Base-by-base conservation (phyloP, 2,113 vertebrate species). In the Brachypodius melanocephalos region DNA sequence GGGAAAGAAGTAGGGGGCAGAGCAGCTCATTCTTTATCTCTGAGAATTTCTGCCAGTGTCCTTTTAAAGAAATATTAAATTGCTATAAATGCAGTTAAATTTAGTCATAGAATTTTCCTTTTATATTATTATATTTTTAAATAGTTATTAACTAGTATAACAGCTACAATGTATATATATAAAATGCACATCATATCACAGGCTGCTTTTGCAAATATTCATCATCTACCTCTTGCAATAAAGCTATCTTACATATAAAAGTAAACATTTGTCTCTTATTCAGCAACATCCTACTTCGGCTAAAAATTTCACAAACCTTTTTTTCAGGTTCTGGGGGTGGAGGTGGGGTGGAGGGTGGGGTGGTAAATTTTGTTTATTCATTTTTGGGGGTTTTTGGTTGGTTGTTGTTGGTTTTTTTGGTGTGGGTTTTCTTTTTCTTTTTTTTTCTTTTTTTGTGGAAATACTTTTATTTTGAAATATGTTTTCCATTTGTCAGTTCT, bases 291-390 rank as follows among this genome's bases (percentile, higher is more conserved):
- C 12, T 54, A 45, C 12, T 57, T 68, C 17, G 49, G 17, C 7
- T 52, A 69, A 83, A 76, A 84, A n/a, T 12, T 32, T 48, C 7
- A 65, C 8, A 26, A 43, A 17, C 4, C 20, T 78, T 13, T 2
- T 40, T 42, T 48, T 29, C 6, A 24, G 18, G 3, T 38, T 73
- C 21, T 21, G 5, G 5, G 14, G 8, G 6, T 19, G 7, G 5
- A n/a, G 10, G 8, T 46, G 43, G 49, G 14, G 49, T 17, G 28
- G 29, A 11, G 55, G 20, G 32, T 42, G 8, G 18, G 11, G 14
- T 1, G 1, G 1, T n/a, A 8, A 6, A 8, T 20, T 54, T 36
- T 54, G 8, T 28, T 66, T 55, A 3, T 38, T 29, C 17, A 6
- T 14, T 66, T 52, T 63, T 34, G 11, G 1, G 43, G 22, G 5